Evolutionary conservation across 2,888 invertebrate species (phyloP).

Genomic region (Acholoe squamosa): DNA sequence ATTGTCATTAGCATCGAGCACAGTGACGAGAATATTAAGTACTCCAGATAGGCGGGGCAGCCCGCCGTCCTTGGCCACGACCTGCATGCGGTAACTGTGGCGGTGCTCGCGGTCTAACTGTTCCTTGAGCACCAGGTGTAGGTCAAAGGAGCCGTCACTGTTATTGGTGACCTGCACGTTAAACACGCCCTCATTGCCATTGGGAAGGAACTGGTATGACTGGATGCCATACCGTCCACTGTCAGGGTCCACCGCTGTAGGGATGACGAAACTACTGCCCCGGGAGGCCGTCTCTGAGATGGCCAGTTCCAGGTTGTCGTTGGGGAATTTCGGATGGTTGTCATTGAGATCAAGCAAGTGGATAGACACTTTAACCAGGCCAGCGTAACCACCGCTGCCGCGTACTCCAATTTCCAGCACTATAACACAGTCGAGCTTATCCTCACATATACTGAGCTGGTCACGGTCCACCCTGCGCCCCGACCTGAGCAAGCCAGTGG

Average conservation of each 20-base stretch:
- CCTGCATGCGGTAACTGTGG: slow-evolving; percentile 64
- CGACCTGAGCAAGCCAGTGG: slow-evolving; percentile 67
- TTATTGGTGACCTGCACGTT: slow-evolving; percentile 61
- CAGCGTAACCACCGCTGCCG: slow-evolving; percentile 60
- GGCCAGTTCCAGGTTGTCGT: slow-evolving; percentile 57
- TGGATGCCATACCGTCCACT: slow-evolving; percentile 67
- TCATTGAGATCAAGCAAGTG: slow-evolving; percentile 69
- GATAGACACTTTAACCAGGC: slow-evolving; percentile 58
- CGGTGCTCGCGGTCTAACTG: slow-evolving; percentile 75
- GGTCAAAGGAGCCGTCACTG: slow-evolving; percentile 66
- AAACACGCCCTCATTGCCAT: slow-evolving; percentile 36
- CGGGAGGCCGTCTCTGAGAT: slow-evolving; percentile 64
- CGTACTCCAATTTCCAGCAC: slow-evolving; percentile 57
- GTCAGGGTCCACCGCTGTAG: slow-evolving; percentile 70
- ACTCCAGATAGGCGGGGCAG: slow-evolving; percentile 63
- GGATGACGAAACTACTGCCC: slow-evolving; percentile 68
- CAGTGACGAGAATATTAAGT: slow-evolving; percentile 64
- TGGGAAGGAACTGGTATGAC: slow-evolving; percentile 66
- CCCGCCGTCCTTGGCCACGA: slow-evolving; percentile 67
- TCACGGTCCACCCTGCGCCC: slow-evolving; percentile 70
- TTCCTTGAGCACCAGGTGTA: slow-evolving; percentile 69
- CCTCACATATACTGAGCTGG: slow-evolving; percentile 66
- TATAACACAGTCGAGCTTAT: slow-evolving; percentile 59
- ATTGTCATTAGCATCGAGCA: slow-evolving; percentile 68
- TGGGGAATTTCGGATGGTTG: slow-evolving; percentile 69